Evolutionary conservation across 2,888 invertebrate genomes (phyloP), one percentile per base, ranked within the genome.

Genomic region (Lithophane socia): DNA sequence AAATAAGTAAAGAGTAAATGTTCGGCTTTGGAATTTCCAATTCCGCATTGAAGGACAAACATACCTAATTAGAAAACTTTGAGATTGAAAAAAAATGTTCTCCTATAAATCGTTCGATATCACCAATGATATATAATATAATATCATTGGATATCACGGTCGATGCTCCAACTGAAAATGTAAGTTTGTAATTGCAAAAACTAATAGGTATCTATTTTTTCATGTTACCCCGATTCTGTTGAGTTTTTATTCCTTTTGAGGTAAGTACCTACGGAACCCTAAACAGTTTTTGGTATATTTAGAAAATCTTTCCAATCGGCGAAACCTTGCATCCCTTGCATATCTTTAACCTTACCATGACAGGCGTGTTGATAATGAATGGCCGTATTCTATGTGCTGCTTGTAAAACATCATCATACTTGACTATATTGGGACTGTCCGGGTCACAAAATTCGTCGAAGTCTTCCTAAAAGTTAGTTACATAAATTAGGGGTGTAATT

Each of bases 381-480:
- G 90, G 80, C 69, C 84, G 90, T 42, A 94, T 84, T 58, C 91
- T 87, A 7, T 89, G 78, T 13, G 90, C 84, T 44, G 96, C 94
- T 0, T 92, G 91, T 37, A 92, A 60, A 7, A 95, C 89, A 21
- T 95, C 93, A 10, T 93, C 91, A 82, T 91, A 92, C 69, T 91
- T 92, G 21, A 96, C 84, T 4, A 83, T 76, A 81, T 79, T 91
- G 5, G 96, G 96, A 75, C 94, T 93, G 10, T 94, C 94, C 24
- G 95, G 96, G 80, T 96, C 95, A 85, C 96, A 94, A 78, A 88
- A 91, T 84, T 94, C 95, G 82, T 96, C 96, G 79, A 92, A 94
- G 86, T 96, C 95, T 82, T 95, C 96, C 96, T 96, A 80, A 77
- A 88, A 80, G n/a, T 77, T 64, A 12, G 52, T 56, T 37, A 49